phyloP scores from a whole-genome alignment of 2,797 vertebrate species.

The Danio jaintianensis region DNA sequence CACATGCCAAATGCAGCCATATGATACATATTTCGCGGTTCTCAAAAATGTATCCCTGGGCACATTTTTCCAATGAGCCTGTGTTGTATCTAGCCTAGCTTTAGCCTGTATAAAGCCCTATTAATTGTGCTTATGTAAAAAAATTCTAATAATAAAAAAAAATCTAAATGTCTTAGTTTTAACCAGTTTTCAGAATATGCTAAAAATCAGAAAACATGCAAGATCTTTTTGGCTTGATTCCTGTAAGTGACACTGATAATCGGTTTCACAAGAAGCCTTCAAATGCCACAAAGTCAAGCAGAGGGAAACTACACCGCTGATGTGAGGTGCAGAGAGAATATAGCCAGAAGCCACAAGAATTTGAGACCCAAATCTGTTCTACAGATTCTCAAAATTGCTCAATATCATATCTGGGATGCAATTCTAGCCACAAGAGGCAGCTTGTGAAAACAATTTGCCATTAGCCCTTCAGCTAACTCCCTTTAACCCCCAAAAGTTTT shows the following conservation, averaged over 20 bases:
- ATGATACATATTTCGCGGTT: no score
- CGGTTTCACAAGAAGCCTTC: slow-evolving; percentile 43
- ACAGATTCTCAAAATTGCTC: slow-evolving; percentile 55
- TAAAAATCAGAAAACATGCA: no score
- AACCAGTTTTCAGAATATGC: no score
- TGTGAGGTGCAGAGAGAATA: slow-evolving; percentile 43
- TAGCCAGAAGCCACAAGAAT: slow-evolving; percentile 57
- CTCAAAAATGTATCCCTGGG: no score
- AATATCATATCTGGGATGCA: slow-evolving; percentile 58
- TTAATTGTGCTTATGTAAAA: no score
- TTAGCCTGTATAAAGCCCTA: no score
- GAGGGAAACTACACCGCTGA: slow-evolving; percentile 44
- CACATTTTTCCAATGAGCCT: no score
- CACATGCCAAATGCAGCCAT: no score
- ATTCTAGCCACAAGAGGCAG: slow-evolving; percentile 51
- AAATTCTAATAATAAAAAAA: no score
- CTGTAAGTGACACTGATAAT: slow-evolving; percentile 46
- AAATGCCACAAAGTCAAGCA: slow-evolving; percentile 34
- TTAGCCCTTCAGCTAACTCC: slow-evolving; percentile 14
- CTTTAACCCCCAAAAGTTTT: slow-evolving; percentile 17
- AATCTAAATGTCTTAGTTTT: no score
- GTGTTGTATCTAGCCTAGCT: no score
- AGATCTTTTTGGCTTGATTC: slow-evolving; percentile 4
- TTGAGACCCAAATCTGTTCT: slow-evolving; percentile 56
- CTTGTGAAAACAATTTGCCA: slow-evolving; percentile 32